Evolutionary conservation across 1,140 invertebrate species (phyloP).

Genomic region (Neodiprion pinetum): DNA sequence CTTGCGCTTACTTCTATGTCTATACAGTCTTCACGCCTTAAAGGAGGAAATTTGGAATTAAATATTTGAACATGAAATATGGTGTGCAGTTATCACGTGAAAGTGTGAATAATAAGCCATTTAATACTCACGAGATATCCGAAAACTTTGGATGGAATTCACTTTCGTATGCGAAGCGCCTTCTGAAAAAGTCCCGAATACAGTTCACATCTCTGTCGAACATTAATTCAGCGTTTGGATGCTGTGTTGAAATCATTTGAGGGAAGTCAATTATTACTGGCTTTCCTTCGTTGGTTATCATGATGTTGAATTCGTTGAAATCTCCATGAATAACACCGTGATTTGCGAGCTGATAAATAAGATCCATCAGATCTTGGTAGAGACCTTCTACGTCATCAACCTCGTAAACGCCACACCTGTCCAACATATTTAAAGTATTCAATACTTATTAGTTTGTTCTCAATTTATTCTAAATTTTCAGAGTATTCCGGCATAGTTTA

Average conservation of each 20-base stretch:
- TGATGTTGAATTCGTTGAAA: conserved; percentile 99
- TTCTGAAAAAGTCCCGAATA: conserved; percentile 90
- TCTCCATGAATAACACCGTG: conserved; percentile 98
- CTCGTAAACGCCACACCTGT: conserved; percentile 82
- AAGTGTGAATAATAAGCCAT: no score
- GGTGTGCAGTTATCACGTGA: no score
- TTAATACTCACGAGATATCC: conserved; percentile 70
- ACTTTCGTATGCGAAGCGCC: conserved; percentile 92
- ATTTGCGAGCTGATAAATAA: conserved; percentile 90
- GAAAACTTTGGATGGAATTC: conserved; percentile 85
- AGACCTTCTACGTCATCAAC: conserved; percentile 79
- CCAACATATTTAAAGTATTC: conserved; percentile 31
- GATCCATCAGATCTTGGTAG: conserved; percentile 95
- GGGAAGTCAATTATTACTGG: conserved; percentile 98
- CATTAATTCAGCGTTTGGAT: conserved; percentile 91
- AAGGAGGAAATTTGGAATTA: conserved; percentile 33
- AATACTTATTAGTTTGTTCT: background rate
- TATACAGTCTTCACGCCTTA: conserved; percentile 79
- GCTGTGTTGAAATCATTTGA: conserved; percentile 97
- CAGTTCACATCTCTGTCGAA: conserved; percentile 97
- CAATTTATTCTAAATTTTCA: no score
- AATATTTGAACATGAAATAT: background rate
- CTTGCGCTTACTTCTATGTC: conserved; percentile 92
- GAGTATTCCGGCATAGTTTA: no score
- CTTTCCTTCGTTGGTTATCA: conserved; percentile 82